Base-by-base conservation (phyloP, 1,140 invertebrate species). In the Galleria mellonella region DNA sequence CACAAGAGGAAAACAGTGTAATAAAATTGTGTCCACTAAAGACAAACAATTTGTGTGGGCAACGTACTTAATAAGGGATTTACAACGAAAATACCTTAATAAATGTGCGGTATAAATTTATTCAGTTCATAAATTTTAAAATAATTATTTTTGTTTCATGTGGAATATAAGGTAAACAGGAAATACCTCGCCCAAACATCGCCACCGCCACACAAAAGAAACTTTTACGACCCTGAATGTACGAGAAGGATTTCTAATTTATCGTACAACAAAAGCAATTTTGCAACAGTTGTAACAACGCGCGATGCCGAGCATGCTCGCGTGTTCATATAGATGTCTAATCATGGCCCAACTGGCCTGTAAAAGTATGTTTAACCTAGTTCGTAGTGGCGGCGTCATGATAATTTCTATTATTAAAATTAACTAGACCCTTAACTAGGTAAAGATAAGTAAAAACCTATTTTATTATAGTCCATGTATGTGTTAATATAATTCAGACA, bases 361-460 rank as follows among this genome's bases (percentile, higher is more conserved):
- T 61, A 59, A 62, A 64, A 62, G 56, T 62, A 54, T 61, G 36
- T 62, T 69, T 64, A 69, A 62, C 62, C 57, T 49, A 67, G 53
- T 69, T 72, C 46, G 51, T 42, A 12, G 35, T 23, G 17, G 2
- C 6, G 6, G 2, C 17, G 17, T 23, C 17, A 3, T 23, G 17
- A 23, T 23, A 23, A 23, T 23, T 23, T 23, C 6, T 6, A 23
- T 23, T 23, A 23, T 23, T 23, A 6, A 23, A 23, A 23, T 6
- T 6, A 2, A 23, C 17, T 6, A 23, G 2, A 23, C 6, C 6
- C 2, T 23, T 23, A 23, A 3, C 2, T 3, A 23, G 17, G 2
- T 23, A 23, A 23, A 23, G 6, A 23, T 23, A 23, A 3, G 17
- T 23, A 23, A 23, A n/a, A n/a, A n/a, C n/a, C n/a, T n/a, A n/a